Base-by-base conservation (phyloP, 2,113 vertebrate genomes). In the Numida meleagris region DNA sequence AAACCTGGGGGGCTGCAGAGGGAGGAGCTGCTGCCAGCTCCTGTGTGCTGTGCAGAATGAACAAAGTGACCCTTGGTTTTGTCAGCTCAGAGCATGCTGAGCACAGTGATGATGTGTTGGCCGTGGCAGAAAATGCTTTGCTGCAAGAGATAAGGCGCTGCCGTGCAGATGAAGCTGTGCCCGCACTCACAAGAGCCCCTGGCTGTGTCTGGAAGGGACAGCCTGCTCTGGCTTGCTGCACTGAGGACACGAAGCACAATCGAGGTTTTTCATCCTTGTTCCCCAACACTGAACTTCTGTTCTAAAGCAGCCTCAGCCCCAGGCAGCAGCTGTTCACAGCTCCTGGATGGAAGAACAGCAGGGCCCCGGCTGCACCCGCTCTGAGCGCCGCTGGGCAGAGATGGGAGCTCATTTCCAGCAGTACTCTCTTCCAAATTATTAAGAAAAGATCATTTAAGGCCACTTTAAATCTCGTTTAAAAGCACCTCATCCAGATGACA, bases 91-190 rank as follows among this genome's bases (percentile, higher is more conserved):
- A 19, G 67, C 53, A 27, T 0, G 2, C 0, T 42, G 38, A 38
- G 46, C 0, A 29, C 75, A 40, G 65, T 1, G 18, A 46, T 0
- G 2, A 3, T 0, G 0, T 12, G 9, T 23, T 25, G 2, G 1
- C 4, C 12, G 66, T 15, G 31, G 55, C 55, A 81, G n/a, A 46
- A 84, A 62, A 36, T 1, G 7, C 4, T 36, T 23, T 24, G 46
- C 42, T n/a, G 10, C 9, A 17, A 9, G 48, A 43, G 18, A 7
- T 13, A 42, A 45, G 12, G 43, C 14, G 16, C 1, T 38, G 45
- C 45, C 6, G 24, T 5, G 45, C 2, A 0, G 38, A 25, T 34
- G 34, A 62, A 4, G 16, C 31, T 23, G 12, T 9, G 27, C 66
- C 57, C 57, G 20, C 45, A 4, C 55, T 25, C 65, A 46, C 42